Base-by-base conservation (phyloP, 2,888 invertebrate species). In the Noctua comes region DNA sequence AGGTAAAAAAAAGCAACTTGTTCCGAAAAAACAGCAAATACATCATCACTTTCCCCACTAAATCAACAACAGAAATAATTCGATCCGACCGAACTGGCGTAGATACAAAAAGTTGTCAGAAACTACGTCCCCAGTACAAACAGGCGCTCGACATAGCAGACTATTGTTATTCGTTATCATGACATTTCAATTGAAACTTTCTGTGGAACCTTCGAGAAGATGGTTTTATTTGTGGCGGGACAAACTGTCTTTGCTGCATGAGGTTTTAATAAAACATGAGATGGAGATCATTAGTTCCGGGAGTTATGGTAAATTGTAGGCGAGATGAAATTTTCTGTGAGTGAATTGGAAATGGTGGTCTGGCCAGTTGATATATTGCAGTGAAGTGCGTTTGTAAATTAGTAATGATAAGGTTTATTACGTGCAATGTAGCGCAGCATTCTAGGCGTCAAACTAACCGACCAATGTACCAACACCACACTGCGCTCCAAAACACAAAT, bases 171-270 rank as follows among this genome's bases (percentile, higher is more conserved):
- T 89, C 88, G 88, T 92, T 91, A 92, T 91, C 90, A 87, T 90
- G 92, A 91, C 92, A 85, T 90, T 91, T 91, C 92, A 92, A 92
- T 92, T 91, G 90, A 91, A 92, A 92, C 88, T 92, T 91, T 89
- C 86, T 82, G 87, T 84, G 74, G 59, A 70, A 82, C 86, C 84
- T 89, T 84, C 65, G 87, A 73, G 87, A 80, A 77, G 87, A 74
- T 64, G 87, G 69, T 78, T 79, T 79, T 84, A 86, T 87, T 86
- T 86, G 74, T 57, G 76, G 75, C 62, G 72, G 66, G 13, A 75
- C 57, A 77, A 81, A 88, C 80, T 87, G 83, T 88, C 82, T 79
- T 73, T 51, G 76, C 71, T 80, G 79, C 73, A 79, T 73, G 77
- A 68, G 68, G 46, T 79, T 81, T 88, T 83, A 88, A 87, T 88